phyloP scores from a whole-genome alignment of 2,888 invertebrate species.

The Drosophila prolongata region DNA sequence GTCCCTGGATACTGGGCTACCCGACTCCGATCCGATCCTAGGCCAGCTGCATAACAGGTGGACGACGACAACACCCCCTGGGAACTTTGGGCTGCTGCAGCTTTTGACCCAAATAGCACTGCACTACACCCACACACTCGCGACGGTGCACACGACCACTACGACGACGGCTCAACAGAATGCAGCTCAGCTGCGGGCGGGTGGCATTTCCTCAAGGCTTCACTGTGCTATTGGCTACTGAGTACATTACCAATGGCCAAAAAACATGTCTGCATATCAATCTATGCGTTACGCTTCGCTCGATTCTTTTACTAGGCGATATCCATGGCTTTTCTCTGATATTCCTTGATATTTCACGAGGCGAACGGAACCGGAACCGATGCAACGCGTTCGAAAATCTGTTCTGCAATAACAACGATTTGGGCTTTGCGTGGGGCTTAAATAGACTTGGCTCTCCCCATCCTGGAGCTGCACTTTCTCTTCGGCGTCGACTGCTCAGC shows the following conservation, averaged over 20 bases:
- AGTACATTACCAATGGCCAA: background rate
- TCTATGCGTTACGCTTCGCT: background rate
- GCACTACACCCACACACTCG: constrained; percentile 22
- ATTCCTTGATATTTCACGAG: constrained; percentile 8
- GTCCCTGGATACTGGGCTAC: background rate
- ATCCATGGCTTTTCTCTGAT: constrained; percentile 15
- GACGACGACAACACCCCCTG: constrained; percentile 40
- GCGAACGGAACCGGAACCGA: constrained; percentile 24
- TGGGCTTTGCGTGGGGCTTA: constrained; percentile 14
- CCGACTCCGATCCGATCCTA: constrained; percentile 22
- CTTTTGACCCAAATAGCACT: constrained; percentile 75
- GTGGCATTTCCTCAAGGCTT: constrained; percentile 49
- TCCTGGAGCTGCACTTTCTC: background rate
- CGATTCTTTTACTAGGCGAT: constrained; percentile 4
- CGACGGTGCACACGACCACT: constrained; percentile 20
- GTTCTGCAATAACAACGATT: constrained; percentile 38
- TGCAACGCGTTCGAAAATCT: constrained; percentile 22
- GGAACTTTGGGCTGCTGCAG: constrained; percentile 57
- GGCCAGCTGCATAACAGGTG: constrained; percentile 76
- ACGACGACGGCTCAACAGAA: constrained; percentile 20
- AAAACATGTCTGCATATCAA: constrained; percentile 4
- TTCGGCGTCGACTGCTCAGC: constrained; percentile 9
- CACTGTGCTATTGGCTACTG: too few relatives aligned
- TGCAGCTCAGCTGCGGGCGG: constrained; percentile 39
- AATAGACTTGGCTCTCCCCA: constrained; percentile 28